These are phyloP conservation scores for Lingula anatina DNA, from an alignment of 2,888 invertebrate species.

Conservation along the genomic window DNA sequence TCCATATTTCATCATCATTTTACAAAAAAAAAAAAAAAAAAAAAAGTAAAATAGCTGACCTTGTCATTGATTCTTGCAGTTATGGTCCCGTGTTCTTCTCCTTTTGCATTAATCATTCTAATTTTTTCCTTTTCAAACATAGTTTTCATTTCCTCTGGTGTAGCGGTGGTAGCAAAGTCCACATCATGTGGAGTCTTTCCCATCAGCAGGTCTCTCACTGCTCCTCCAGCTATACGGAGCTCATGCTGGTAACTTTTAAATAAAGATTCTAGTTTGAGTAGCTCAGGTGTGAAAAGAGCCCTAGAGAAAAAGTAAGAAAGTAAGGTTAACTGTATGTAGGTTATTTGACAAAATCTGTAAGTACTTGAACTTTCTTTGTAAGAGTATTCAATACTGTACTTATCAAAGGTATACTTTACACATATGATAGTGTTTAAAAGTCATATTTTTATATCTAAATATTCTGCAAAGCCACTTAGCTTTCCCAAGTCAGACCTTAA, in stretches of 20 bases:
- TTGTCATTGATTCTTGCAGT: constrained; percentile 91
- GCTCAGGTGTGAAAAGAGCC: constrained; percentile 82
- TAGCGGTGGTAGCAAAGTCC: constrained; percentile 97
- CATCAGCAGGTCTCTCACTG: constrained; percentile 67
- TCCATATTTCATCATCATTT: background rate
- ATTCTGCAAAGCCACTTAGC: too few relatives aligned
- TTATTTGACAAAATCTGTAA: too few relatives aligned
- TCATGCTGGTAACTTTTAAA: constrained; percentile 71
- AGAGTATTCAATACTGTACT: too few relatives aligned
- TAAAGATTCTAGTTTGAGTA: constrained; percentile 64
- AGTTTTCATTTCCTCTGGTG: constrained; percentile 90
- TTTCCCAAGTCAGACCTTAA: too few relatives aligned
- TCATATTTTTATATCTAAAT: too few relatives aligned
- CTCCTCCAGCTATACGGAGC: constrained; percentile 92
- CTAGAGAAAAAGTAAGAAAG: too few relatives aligned
- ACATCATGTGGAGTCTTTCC: constrained; percentile 64
- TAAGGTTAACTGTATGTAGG: too few relatives aligned
- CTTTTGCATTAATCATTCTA: constrained; percentile 80
- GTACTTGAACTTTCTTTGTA: too few relatives aligned
- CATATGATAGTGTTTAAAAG: too few relatives aligned
- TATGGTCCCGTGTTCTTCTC: constrained; percentile 67
- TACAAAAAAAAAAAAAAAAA: constrained; percentile 2
- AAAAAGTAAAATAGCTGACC: constrained; percentile 57
- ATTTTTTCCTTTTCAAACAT: constrained; percentile 81
- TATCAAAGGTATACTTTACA: too few relatives aligned